Evolutionary conservation across 2,888 invertebrate species (phyloP).

Genomic region (Xestia c-nigrum): DNA sequence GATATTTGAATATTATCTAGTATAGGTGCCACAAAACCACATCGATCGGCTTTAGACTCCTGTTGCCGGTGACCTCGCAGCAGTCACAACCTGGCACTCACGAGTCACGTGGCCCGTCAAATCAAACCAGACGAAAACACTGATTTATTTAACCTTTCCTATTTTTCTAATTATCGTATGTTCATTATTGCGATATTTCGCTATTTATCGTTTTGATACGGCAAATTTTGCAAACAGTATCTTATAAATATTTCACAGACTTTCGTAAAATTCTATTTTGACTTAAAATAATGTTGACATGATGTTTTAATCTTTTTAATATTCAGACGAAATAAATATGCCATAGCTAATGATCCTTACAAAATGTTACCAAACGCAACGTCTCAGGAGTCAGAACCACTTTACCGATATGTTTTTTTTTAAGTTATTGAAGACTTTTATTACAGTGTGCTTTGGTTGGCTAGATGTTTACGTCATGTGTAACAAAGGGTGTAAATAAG

Average conservation of each 20-base stretch:
- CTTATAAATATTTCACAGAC: background rate
- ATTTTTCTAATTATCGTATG: background rate
- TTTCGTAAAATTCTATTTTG: conserved; percentile 8
- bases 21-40: background rate
- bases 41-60: background rate
- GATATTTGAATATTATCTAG: conserved; percentile 3
- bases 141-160: background rate
- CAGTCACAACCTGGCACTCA: background rate
- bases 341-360: background rate
- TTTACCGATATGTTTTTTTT: background rate
- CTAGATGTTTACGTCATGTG: background rate
- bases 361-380: background rate
- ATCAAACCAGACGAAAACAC: background rate
- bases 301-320: conserved; percentile 5
- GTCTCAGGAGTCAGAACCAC: background rate
- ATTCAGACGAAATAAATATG: conserved; percentile 5
- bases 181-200: background rate
- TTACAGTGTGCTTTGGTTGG: background rate
- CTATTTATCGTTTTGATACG: background rate
- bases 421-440: background rate
- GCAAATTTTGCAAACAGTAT: background rate
- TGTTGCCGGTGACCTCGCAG: conserved; percentile 15
- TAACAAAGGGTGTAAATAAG: background rate
- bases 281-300: background rate
- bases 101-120: background rate